Conservation (phyloP, 2,113 vertebrate genomes). For the Phycodurus eques region DNA sequence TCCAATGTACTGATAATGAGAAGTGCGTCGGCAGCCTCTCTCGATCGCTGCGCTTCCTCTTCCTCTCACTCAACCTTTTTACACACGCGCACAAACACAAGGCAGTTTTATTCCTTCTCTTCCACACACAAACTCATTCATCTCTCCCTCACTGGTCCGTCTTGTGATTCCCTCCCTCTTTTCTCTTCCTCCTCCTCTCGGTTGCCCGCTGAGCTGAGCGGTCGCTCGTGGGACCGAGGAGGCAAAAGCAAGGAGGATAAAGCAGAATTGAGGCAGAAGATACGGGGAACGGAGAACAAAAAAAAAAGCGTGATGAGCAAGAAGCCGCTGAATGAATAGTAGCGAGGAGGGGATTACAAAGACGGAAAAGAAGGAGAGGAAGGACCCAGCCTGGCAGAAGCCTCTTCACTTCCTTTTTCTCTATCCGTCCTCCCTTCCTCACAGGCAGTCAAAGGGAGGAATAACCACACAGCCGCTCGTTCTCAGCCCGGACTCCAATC, state of each 20-base stretch:
- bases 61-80: slow-evolving; percentile 38
- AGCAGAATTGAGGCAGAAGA: slow-evolving; percentile 51
- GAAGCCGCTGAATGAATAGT: slow-evolving; percentile 64
- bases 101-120: slow-evolving; percentile 20
- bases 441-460: slow-evolving; percentile 45
- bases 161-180: slow-evolving; percentile 48
- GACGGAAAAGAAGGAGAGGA: slow-evolving; percentile 49
- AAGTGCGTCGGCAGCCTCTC: slow-evolving; percentile 81
- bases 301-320: slow-evolving; percentile 61
- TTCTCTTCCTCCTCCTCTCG: slow-evolving; percentile 27
- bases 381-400: slow-evolving; percentile 43
- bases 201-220: slow-evolving; percentile 60
- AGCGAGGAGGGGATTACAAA: slow-evolving; percentile 70
- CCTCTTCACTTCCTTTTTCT: slow-evolving; percentile 32
- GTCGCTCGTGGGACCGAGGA: slow-evolving; percentile 76
- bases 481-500: slow-evolving; percentile 38
- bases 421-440: slow-evolving; percentile 37
- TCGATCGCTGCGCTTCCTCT: slow-evolving; percentile 49
- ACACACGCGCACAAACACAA: slow-evolving; percentile 36
- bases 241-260: slow-evolving; percentile 61
- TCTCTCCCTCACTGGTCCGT: slow-evolving; percentile 58
- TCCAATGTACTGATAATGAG: slow-evolving; percentile 95
- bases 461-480: slow-evolving; percentile 53
- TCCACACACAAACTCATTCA: slow-evolving; percentile 52
- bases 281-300: slow-evolving; percentile 35